phyloP scores from a whole-genome alignment of 2,113 vertebrate species.

The Acrocephalus arundinaceus region DNA sequence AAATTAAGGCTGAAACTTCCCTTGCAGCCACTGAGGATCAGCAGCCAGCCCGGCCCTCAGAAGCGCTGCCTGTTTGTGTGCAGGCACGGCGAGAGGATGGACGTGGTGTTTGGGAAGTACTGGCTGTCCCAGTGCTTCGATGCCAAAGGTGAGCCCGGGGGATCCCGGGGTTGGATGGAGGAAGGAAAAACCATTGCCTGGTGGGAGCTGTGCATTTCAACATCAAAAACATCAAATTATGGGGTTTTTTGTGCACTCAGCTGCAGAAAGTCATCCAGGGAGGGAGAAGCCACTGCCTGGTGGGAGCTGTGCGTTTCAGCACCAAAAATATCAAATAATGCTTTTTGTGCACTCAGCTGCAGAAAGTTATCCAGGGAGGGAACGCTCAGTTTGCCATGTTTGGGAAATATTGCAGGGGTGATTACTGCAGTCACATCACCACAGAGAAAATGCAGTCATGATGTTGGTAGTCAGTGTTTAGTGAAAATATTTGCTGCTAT shows the following conservation, averaged over 20 bases:
- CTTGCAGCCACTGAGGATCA: constrained; percentile 80
- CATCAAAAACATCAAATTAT: no score
- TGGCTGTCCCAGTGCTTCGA: constrained; percentile 97
- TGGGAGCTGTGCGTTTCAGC: not conserved
- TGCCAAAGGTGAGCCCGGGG: constrained; percentile 85
- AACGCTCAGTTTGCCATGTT: not conserved
- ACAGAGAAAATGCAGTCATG: not conserved
- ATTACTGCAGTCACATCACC: not conserved
- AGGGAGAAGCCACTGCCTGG: not conserved
- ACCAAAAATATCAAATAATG: no score
- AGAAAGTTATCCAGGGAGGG: not conserved
- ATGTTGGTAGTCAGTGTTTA: not conserved
- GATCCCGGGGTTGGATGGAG: not conserved
- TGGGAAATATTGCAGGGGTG: not conserved
- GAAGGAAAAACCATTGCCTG: not conserved
- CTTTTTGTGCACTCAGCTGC: not conserved
- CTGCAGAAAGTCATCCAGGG: not conserved
- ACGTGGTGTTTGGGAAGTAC: constrained; percentile 97
- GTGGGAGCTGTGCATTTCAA: not conserved
- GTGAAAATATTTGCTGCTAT: not conserved
- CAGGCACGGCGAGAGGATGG: constrained; percentile 97
- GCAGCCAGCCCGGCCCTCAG: constrained; percentile 78
- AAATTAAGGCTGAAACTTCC: accelerated
- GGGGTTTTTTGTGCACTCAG: not conserved
- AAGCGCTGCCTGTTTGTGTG: constrained; percentile 94